Percentiles rank a stretch among this genome's conserved stretches.
Conservation (phyloP, 2,113 vertebrate species). For the Zeus faber region DNA sequence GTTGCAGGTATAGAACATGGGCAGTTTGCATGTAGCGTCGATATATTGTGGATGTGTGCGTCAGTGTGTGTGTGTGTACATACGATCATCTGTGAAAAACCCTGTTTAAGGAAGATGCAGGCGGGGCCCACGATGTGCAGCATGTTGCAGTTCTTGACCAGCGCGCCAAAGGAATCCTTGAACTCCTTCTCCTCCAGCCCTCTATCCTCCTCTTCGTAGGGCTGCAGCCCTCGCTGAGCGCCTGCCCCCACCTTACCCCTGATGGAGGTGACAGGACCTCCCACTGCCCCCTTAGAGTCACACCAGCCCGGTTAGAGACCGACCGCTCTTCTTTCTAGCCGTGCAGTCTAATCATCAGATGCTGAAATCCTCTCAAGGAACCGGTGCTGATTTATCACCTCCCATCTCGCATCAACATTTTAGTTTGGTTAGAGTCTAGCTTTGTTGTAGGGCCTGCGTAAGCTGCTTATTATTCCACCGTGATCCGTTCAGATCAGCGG, state of each 20-base stretch:
- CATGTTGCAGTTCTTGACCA: constrained; percentile 76
- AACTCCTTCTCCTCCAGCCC: constrained; percentile 31
- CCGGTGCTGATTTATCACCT: no score
- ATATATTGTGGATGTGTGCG: constrained; percentile 2
- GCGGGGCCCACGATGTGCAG: constrained; percentile 78
- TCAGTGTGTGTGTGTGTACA: constrained; percentile 45
- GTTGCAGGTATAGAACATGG: neutral
- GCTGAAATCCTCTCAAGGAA: no score
- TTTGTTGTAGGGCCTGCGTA: no score
- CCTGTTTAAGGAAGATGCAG: constrained; percentile 83
- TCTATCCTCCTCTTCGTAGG: constrained; percentile 39
- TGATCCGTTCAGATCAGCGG: no score
- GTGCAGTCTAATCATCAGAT: no score
- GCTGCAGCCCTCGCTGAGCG: constrained; percentile 21
- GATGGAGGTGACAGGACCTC: constrained; percentile 4
- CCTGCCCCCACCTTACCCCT: constrained; percentile 29
- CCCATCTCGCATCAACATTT: no score
- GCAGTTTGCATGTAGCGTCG: no score
- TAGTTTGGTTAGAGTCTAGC: no score
- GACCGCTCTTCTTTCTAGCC: no score
- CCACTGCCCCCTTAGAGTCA: constrained; percentile 45
- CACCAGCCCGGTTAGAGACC: no score
- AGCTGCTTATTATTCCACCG: no score
- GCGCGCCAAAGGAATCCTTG: constrained; percentile 41
- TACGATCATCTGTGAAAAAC: constrained; percentile 76